These are phyloP conservation scores for Pterocles burchelli DNA, from an alignment of 2,113 vertebrate species.

Conservation along the genomic window DNA sequence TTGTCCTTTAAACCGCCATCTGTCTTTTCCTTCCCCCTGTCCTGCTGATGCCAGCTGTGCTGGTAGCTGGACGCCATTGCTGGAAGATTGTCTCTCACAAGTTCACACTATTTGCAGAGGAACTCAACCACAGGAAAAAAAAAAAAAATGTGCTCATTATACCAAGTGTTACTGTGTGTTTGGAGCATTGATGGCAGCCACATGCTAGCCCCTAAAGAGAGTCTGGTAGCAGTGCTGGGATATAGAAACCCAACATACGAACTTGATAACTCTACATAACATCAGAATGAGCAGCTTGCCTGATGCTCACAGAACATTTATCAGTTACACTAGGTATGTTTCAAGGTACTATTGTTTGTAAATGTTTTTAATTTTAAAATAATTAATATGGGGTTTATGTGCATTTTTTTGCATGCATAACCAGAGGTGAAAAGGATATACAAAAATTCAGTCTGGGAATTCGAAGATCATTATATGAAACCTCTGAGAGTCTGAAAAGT, in stretches of 20 bases:
- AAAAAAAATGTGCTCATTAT: background rate
- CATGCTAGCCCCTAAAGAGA: background rate
- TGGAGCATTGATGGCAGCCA: background rate
- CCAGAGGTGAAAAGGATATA: background rate
- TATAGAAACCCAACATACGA: background rate
- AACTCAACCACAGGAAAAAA: background rate
- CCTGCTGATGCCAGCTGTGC: background rate
- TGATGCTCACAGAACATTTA: background rate
- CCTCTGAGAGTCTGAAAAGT: background rate
- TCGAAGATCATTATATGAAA: background rate
- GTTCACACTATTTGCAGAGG: background rate
- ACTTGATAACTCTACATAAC: background rate
- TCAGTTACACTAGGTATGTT: background rate
- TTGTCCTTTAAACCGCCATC: constrained; percentile 1
- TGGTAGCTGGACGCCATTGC: background rate
- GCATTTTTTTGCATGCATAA: background rate
- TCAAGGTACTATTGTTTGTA: background rate
- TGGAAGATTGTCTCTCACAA: background rate
- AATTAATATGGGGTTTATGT: background rate
- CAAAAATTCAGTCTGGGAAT: background rate
- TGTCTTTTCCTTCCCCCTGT: constrained; percentile 1
- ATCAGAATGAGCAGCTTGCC: background rate
- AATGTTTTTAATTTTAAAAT: background rate
- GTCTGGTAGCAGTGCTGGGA: background rate
- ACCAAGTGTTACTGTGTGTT: background rate